Percentiles rank a stretch among this genome's conserved stretches.
phyloP scores from a whole-genome alignment of 2,888 invertebrate genomes.

The Vannuccia rotundouncinata region DNA sequence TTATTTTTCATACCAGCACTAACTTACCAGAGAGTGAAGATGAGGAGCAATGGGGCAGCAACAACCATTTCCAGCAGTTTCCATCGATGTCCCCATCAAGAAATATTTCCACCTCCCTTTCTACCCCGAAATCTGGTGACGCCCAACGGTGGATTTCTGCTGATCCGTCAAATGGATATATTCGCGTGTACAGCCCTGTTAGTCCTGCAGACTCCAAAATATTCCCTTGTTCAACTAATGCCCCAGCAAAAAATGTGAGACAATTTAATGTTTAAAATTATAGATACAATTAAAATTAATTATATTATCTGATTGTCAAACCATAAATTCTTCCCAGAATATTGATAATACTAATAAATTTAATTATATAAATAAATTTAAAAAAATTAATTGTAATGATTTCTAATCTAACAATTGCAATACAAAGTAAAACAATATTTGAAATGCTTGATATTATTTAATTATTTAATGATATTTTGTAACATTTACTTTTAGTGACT shows the following conservation, averaged over 20 bases:
- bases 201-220: neutral
- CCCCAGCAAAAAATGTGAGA: neutral
- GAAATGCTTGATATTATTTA: too few species aligned
- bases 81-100: neutral
- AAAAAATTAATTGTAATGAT: too few species aligned
- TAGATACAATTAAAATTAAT: too few species aligned
- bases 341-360: too few species aligned
- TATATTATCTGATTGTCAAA: too few species aligned
- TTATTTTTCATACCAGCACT: neutral
- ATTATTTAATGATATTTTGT: too few species aligned
- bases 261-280: too few species aligned
- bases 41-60: neutral
- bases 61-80: neutral
- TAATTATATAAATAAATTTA: too few species aligned
- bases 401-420: too few species aligned
- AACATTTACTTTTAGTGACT: too few species aligned
- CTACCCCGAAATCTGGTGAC: neutral
- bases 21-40: neutral
- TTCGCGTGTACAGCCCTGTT: conserved; percentile 20
- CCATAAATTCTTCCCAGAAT: too few species aligned
- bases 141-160: conserved; percentile 25
- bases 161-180: conserved; percentile 15
- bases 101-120: neutral
- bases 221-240: neutral
- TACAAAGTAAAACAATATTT: too few species aligned